Evolutionary conservation across 2,888 invertebrate species (phyloP), one percentile per base, ranked within the genome.

Genomic region (Dione juno): DNA sequence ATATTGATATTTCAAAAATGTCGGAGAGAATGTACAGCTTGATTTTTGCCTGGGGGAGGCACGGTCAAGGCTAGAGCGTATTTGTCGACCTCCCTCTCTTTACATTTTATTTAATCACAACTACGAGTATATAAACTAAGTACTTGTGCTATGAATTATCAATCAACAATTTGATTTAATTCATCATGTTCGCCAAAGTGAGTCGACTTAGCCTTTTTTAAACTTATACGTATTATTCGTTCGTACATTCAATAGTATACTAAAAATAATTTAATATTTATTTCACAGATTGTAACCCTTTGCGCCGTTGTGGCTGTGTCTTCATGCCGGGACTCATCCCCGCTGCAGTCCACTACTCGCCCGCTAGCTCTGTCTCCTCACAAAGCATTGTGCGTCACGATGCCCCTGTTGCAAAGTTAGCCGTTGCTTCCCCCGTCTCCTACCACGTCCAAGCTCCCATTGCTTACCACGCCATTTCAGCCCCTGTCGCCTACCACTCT

Each of bases 271-370:
- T 40, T 35, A 14, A 45, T 67, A 37, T 50, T 16, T 50, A 74
- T 75, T 65, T 84, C 82, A 13, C 77, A 92, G 92, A 78, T 91
- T 64, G 67, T 91, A 69, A 82, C 84, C 70, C 57, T 93, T 77
- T 82, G 88, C 84, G 87, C 90, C 68, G 72, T 94, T 41, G 79
- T 94, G 78, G 94, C 93, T 1, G 78, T 86, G 37, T 91, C 92
- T 79, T 91, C 90, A n/a, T 71, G 93, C 92, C 9, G n/a, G 94
- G 91, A 50, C 72, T 89, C 2, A 77, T 94, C 43, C 78, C 81
- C 7, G 85, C 87, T 40, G 82, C 87, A 7, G 84, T 86, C 7
- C 87, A 90, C 40, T 82, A 69, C 81, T 80, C 74, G 76, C 81
- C 72, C 53, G 83, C 81, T 6, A 77, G 79, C 7, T 89, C 89